These are phyloP conservation scores for Mus spicilegus DNA, from an alignment of 2,113 vertebrate species.

Conservation along the genomic window DNA sequence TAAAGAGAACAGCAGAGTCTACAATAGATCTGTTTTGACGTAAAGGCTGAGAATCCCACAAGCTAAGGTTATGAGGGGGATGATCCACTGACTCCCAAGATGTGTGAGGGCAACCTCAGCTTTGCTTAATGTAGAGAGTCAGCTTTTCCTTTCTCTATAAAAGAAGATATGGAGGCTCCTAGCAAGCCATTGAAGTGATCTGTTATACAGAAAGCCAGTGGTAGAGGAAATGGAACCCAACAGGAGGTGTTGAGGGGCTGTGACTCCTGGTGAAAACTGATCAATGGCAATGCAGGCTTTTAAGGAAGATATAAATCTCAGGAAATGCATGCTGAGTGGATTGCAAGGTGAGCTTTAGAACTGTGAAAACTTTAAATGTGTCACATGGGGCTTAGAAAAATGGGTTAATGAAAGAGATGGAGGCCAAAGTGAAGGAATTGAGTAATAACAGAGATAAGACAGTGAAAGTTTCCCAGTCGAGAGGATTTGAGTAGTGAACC, in stretches of 20 bases:
- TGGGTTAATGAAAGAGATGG: not conserved
- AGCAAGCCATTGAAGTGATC: not conserved
- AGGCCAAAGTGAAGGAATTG: not conserved
- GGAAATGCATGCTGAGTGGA: not conserved
- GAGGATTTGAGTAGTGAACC: not conserved
- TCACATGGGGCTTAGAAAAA: constrained; percentile 11
- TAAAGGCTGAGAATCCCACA: not conserved
- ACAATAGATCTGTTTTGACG: not conserved
- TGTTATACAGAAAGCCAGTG: not conserved
- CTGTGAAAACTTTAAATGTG: not conserved
- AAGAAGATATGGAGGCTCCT: not conserved
- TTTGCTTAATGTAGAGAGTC: not conserved
- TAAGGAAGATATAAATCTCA: not conserved
- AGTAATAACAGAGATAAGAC: not conserved
- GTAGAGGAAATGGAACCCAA: no score
- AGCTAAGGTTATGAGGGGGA: not conserved
- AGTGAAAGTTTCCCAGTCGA: not conserved
- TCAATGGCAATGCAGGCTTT: not conserved
- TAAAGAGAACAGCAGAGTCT: not conserved
- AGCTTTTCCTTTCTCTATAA: not conserved
- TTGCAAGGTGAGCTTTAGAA: not conserved
- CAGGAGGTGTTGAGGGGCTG: not conserved
- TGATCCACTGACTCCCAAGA: not conserved
- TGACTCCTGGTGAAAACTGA: not conserved
- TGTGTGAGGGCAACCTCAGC: not conserved